Conservation (phyloP, 2,888 invertebrate genomes). For the Erebia aethiops region DNA sequence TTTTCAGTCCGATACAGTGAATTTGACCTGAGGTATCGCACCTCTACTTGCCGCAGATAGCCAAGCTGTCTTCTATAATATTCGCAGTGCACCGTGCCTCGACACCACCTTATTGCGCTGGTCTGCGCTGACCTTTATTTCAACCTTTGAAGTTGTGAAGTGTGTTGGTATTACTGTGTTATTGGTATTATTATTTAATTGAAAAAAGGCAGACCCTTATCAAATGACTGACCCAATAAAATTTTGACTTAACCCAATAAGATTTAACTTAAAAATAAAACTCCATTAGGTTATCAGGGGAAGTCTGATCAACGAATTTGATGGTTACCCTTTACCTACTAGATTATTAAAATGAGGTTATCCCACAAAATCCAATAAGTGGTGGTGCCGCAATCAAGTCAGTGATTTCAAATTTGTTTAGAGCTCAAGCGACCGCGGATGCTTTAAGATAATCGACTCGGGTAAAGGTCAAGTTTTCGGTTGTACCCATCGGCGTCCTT, state of each 20-base stretch:
- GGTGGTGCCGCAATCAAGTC: slow-evolving; percentile 13
- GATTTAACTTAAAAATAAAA: neutral
- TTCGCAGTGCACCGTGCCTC: no score
- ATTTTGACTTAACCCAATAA: neutral
- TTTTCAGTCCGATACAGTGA: no score
- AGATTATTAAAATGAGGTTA: neutral
- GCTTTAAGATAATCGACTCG: slow-evolving; percentile 25
- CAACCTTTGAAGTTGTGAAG: no score
- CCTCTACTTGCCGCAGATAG: no score
- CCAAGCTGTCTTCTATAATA: no score
- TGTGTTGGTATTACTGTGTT: no score
- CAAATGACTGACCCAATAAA: no score
- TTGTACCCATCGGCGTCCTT: neutral
- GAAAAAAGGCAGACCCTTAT: no score
- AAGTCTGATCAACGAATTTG: neutral
- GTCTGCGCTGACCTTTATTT: no score
- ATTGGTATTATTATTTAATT: no score
- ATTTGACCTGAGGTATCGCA: no score
- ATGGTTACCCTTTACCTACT: neutral
- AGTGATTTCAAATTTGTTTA: slow-evolving; percentile 24
- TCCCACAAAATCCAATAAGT: slow-evolving; percentile 10
- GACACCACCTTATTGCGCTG: no score
- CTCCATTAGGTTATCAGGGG: neutral
- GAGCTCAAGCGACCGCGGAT: slow-evolving; percentile 18
- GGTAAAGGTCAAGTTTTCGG: slow-evolving; percentile 14